phyloP scores from a whole-genome alignment of 1,140 invertebrate genomes.

The Triops longicaudatus region DNA sequence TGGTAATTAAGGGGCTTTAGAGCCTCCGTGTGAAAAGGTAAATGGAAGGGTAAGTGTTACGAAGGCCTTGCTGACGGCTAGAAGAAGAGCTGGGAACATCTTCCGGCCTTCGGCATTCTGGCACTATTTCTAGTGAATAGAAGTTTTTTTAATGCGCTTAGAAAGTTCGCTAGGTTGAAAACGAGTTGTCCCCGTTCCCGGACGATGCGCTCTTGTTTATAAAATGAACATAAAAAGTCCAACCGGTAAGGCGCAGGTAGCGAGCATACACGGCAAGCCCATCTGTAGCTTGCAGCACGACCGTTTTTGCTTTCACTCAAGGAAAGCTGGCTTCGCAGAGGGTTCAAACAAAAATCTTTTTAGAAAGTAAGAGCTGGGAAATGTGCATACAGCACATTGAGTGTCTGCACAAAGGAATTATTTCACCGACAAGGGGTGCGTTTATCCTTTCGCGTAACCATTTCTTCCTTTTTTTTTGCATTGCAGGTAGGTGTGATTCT shows the following conservation, averaged over 20 bases:
- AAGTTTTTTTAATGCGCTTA: not conserved
- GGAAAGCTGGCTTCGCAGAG: not conserved
- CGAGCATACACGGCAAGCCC: not conserved
- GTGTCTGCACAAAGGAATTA: not conserved
- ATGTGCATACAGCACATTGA: not conserved
- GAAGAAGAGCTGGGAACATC: not conserved
- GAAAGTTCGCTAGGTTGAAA: not conserved
- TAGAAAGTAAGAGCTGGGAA: not conserved
- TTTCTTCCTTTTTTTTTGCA: not conserved
- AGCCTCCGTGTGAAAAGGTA: not conserved
- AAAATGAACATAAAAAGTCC: not conserved
- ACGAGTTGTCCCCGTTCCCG: slow-evolving; percentile 1
- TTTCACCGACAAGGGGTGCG: not conserved
- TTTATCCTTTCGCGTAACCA: not conserved
- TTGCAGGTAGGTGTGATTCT: not conserved
- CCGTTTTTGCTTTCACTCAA: not conserved
- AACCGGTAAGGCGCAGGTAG: not conserved
- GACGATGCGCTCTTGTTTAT: not conserved
- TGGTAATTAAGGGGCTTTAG: not conserved
- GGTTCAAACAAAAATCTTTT: not conserved
- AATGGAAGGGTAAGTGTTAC: not conserved
- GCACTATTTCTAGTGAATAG: not conserved
- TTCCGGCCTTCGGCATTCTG: not conserved
- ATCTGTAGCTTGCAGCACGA: not conserved
- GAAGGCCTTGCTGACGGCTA: not conserved